Conservation (phyloP, 2,888 invertebrate species). For the Selenia dentaria region DNA sequence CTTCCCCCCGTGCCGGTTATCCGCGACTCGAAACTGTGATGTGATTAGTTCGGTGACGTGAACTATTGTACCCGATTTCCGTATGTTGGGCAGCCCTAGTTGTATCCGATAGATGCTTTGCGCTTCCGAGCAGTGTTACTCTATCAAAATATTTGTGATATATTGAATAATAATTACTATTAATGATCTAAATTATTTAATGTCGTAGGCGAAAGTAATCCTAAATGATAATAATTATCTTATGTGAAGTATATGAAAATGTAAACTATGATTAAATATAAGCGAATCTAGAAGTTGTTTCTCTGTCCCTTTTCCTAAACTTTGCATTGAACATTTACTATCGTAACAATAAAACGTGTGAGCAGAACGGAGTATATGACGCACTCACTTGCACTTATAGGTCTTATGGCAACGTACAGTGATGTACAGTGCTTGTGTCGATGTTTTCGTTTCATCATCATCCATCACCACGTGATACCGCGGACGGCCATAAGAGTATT, state of each 20-base stretch:
- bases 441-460: no score
- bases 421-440: no score
- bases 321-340: no score
- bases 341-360: no score
- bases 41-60: slow-evolving; percentile 41
- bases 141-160: slow-evolving; percentile 82
- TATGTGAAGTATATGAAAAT: slow-evolving; percentile 72
- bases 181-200: slow-evolving; percentile 83
- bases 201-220: slow-evolving; percentile 72
- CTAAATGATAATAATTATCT: slow-evolving; percentile 69
- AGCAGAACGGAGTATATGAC: no score
- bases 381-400: no score
- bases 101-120: slow-evolving; percentile 69
- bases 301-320: no score
- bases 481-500: no score
- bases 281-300: slow-evolving; percentile 59
- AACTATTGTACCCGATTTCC: slow-evolving; percentile 33
- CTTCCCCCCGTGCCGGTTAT: slow-evolving; percentile 19
- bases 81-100: slow-evolving; percentile 42
- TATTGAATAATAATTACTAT: slow-evolving; percentile 81
- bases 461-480: no score
- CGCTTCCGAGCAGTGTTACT: slow-evolving; percentile 75
- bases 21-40: slow-evolving; percentile 49
- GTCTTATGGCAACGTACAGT: no score
- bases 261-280: slow-evolving; percentile 77